Evolutionary conservation across 2,797 vertebrate genomes (phyloP).

Genomic region (Betta splendens): DNA sequence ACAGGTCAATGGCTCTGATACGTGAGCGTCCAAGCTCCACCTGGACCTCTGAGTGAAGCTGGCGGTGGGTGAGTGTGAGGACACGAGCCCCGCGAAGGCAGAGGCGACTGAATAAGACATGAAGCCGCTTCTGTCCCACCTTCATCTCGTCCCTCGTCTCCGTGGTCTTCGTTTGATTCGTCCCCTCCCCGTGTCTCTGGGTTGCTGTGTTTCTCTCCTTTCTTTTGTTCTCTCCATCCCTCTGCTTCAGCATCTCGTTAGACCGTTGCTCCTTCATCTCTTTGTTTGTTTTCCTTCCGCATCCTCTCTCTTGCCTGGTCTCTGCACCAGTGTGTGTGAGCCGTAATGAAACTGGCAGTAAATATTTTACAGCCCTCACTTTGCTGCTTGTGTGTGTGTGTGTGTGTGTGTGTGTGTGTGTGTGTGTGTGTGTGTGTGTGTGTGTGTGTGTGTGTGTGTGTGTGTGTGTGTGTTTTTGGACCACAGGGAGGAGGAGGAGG

Average conservation of each 20-base stretch:
- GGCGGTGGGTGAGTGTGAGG: constrained; percentile 40
- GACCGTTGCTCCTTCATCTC: constrained; percentile 18
- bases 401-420: constrained; percentile 12
- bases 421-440: no score
- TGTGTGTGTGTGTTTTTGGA: no score
- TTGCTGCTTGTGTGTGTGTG: constrained; percentile 41
- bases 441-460: no score
- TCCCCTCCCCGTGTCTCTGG: constrained; percentile 31
- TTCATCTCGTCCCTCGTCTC: constrained; percentile 48
- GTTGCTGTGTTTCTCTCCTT: constrained; percentile 36
- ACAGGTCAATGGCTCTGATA: no score
- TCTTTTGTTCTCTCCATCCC: constrained; percentile 28
- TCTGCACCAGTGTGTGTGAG: constrained; percentile 37
- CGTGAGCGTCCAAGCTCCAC: no score
- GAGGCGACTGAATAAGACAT: constrained; percentile 66
- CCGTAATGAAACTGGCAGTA: constrained; percentile 51
- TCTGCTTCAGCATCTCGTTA: constrained; percentile 29
- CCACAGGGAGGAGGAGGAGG: constrained; percentile 36
- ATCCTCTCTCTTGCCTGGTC: constrained; percentile 37
- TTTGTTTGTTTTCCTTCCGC: constrained; percentile 21
- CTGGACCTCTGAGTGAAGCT: no score
- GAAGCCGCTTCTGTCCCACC: constrained; percentile 47
- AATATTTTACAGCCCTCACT: constrained; percentile 70
- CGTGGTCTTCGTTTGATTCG: constrained; percentile 32
- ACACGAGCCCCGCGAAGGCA: constrained; percentile 28